Evolutionary conservation across 1,140 invertebrate species (phyloP), one percentile per base, ranked within the genome.

Genomic region (Hycleus cichorii): DNA sequence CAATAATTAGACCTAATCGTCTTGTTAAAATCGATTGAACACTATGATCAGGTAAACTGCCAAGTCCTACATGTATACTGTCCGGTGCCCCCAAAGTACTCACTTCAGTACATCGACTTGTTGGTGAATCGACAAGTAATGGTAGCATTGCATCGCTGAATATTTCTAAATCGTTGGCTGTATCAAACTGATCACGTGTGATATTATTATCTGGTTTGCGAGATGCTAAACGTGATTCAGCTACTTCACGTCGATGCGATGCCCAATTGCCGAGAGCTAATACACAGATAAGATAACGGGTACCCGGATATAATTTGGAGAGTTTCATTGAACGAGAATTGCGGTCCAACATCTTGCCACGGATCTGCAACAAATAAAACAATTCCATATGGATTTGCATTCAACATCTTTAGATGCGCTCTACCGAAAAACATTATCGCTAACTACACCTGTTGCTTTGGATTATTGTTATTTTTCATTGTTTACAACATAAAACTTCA

Each of bases 211-310:
- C 76, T 46, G 75, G 74, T 44, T 71, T 64, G 26, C 75, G 69
- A 44, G 74, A 70, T 42, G 79, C 77, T 53, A 81, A 75, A 69
- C 75, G 77, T 49, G 76, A 75, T 61, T 77, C 74, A 0, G 77
- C 73, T 10, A 69, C 62, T 11, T 77, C 72, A 43, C 72, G 75
- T 7, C 65, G 68, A 3, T 69, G 49, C 2, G 74, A 70, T 25
- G 73, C 72, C 80, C 86, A 87, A 72, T 85, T 86, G 51, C 88
- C 88, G 26, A 90, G 76, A 3, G 89, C 90, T 55, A 91, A 77
- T 18, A 94, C 88, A 73, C 91, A 95, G 63, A 95, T 86, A 49
- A 84, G 80, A 75, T 95, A 95, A 51, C 83, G 80, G 0, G 87
- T 89, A 67, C 86, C 88, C 0, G 91, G 83, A 50, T 78, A 81